Base-by-base conservation (phyloP, 2,888 invertebrate species). In the Macrosoma leucophasiata region DNA sequence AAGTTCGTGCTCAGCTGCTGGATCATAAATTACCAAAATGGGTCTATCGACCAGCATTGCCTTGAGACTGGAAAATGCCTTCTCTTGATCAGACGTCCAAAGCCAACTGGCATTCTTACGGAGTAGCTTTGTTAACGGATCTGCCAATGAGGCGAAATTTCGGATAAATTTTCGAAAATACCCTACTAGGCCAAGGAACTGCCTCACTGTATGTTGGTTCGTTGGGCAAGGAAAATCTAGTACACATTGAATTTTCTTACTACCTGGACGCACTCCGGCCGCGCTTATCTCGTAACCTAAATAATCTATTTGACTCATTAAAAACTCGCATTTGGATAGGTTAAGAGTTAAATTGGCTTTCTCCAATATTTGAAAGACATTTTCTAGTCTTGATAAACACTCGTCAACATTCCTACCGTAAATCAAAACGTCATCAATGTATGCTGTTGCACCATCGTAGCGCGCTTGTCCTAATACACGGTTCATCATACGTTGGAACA, bases 151-250 rank as follows among this genome's bases (percentile, higher is more conserved):
- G 0, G 37, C 42, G 30, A 43, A 53, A 3, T 34, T 37, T 17
- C 34, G 29, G 12, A 29, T 30, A 50, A 58, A 61, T 25, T 46
- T 46, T n/a, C 55, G 25, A 28, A 58, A 58, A 36, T 48, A 59
- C n/a, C 41, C 46, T 0, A 54, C 45, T 1, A 60, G 39, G 1
- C 57, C 54, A 25, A 58, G 34, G 12, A 29, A 29, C 8, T 29
- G 29, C 11, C 29, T 20, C 1, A 29, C 41, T 25, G 48, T 39
- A 15, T 46, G 50, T 0, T 48, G 31, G 2, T 22, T 42, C 1
- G 1, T 13, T 0, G 51, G 47, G 4, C 13, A n/a, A 1, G 44
- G 44, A 5, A 44, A 48, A 27, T 48, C 39, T 1, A 39, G 19
- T 5, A 51, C 7, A 3, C 48, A 48, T 4, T 32, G 2, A 2